These are phyloP conservation scores for Chrysopilus asiliformis DNA, from an alignment of 2,888 invertebrate genomes.

Conservation along the genomic window DNA sequence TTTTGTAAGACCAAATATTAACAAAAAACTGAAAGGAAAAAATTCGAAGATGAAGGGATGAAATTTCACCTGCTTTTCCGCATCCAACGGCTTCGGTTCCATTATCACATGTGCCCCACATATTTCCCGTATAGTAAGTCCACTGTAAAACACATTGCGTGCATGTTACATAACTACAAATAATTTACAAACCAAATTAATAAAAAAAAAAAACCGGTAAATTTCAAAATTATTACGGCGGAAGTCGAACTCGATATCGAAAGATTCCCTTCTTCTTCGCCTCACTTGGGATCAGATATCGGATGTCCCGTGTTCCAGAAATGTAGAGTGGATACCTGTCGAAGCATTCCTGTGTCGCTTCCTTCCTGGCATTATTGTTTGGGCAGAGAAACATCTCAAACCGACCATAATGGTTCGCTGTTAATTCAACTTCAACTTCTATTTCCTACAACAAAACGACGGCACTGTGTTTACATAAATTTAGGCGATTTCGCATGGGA, in stretches of 20 bases:
- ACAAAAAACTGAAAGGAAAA: no score
- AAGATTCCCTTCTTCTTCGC: conserved; percentile 52
- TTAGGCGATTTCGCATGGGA: no score
- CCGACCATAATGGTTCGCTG: conserved; percentile 78
- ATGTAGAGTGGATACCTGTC: conserved; percentile 64
- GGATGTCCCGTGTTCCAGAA: conserved; percentile 55
- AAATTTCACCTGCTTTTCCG: conserved; percentile 55
- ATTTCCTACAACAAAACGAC: conserved; percentile 53
- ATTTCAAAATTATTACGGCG: no score
- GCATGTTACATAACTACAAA: conserved; percentile 72
- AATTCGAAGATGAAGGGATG: no score
- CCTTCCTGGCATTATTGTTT: conserved; percentile 63
- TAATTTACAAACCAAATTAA: no score
- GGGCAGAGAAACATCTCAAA: conserved; percentile 79
- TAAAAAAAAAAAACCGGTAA: no score
- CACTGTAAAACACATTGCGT: conserved; percentile 86
- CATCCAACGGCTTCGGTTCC: conserved; percentile 81
- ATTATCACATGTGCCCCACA: conserved; percentile 80
- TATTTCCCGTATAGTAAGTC: conserved; percentile 83
- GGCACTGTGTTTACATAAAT: neutral
- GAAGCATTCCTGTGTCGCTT: conserved; percentile 72
- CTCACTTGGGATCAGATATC: conserved; percentile 58
- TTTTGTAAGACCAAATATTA: no score
- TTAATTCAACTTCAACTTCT: conserved; percentile 73
- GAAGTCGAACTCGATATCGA: conserved; percentile 62